Evolutionary conservation across 2,888 invertebrate genomes (phyloP), one percentile per base, ranked within the genome.

Genomic region (Drosophila dives): DNA sequence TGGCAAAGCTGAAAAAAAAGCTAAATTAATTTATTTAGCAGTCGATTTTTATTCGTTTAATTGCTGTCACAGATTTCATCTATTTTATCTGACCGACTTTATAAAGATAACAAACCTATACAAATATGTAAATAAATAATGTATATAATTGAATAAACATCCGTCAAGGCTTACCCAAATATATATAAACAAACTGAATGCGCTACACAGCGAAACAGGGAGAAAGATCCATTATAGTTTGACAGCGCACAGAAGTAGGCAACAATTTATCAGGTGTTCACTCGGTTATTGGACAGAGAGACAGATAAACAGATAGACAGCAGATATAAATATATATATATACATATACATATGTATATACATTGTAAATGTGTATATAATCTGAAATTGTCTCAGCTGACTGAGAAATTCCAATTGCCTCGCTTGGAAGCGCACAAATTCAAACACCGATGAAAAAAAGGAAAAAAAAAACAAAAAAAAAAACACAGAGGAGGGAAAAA

Each of bases 201-300:
- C 38, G 45, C 17, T 6, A 23, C 42, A 40, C 17, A 33, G 6
- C n/a, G 36, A 54, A 6, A n/a, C n/a, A 15, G 34, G 6, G 40
- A 6, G 38, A 55, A 23, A 60, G 59, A 65, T 83, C 63, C 59
- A 48, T 62, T 71, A 71, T 59, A 40, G 29, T 38, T 56, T 56
- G 63, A 66, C 62, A 61, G 50, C 55, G 54, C 72, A 29, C 42
- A 72, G 65, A 71, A 70, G 86, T 66, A 72, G 86, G 83, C 81
- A 83, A 78, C 83, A 75, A 78, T 80, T 80, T 80, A 61, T 78
- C 80, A 80, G 67, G 73, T 73, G 73, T 34, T 56, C 72, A 60
- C 72, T 56, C 55, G 59, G 29, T 42, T 56, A 71, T 51, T 51
- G 45, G 71, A 59, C 54, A 71, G 71, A 34, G 29, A 38, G 64